These are phyloP conservation scores for Dasypolia templi DNA, from an alignment of 2,888 invertebrate genomes.

Conservation along the genomic window DNA sequence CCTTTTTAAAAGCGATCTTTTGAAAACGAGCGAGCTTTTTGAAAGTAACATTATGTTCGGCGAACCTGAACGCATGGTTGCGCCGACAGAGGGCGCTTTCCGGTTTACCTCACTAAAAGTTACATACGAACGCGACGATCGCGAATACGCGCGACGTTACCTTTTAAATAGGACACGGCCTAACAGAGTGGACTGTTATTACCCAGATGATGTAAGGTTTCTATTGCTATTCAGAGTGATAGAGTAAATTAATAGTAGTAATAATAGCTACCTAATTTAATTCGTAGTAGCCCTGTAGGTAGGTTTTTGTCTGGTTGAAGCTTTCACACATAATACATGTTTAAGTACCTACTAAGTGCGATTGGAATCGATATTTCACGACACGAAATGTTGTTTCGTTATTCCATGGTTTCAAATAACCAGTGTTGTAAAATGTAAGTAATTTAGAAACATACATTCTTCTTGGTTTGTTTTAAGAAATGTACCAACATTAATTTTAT, in stretches of 20 bases:
- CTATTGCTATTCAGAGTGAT: neutral
- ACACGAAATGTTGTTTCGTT: slow-evolving; percentile 10
- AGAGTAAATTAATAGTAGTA: neutral
- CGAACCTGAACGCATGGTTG: neutral
- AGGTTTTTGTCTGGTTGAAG: neutral
- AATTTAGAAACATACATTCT: neutral
- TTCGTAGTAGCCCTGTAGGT: no score
- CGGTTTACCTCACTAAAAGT: neutral
- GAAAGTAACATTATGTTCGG: neutral
- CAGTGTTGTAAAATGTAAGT: neutral
- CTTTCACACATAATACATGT: neutral
- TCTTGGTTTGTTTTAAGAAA: neutral
- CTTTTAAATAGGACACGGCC: neutral
- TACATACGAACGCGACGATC: neutral
- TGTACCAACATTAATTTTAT: neutral
- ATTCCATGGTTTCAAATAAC: slow-evolving; percentile 1
- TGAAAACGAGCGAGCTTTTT: no score
- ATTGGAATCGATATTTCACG: slow-evolving; percentile 31
- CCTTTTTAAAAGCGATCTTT: neutral
- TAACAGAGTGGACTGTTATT: neutral
- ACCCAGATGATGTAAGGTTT: neutral
- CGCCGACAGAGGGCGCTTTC: neutral
- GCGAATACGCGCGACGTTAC: no score
- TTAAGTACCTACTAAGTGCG: slow-evolving; percentile 15
- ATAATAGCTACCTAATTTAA: neutral